Base-by-base conservation (phyloP, 2,113 vertebrate genomes). In the Barnardius zonarius region DNA sequence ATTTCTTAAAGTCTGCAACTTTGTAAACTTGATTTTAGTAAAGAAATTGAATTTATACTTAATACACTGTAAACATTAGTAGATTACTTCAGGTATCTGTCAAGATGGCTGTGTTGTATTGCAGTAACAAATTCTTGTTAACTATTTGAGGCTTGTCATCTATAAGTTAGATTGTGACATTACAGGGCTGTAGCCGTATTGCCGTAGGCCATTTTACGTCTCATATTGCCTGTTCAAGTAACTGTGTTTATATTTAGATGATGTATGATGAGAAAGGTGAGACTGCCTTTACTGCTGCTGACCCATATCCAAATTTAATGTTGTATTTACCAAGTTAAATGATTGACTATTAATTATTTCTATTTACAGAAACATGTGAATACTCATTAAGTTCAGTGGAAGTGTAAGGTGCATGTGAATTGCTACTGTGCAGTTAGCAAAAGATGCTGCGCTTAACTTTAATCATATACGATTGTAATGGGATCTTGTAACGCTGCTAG, bases 291-390 rank as follows among this genome's bases (percentile, higher is more conserved):
- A 55, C 54, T 91, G 85, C 92, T 88, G 20, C 92, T 96, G 96
- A 96, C 97, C 96, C 94, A 75, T 76, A 87, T 97, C 97, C 94
- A 92, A 91, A 68, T 95, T 93, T 95, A 94, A 93, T 92, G 90
- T 76, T 83, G 72, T 49, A 23, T 82, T 95, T 95, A 83, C 89
- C 86, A 86, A 96, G 93, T 84, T 91, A 95, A 96, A 90, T 83
- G 68, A 35, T 92, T 49, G 76, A 28, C 82, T 79, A 39, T 91
- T 96, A 86, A 90, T 90, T 94, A 92, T 85, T 87, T 97, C 93
- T 97, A 81, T 90, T 96, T 97, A 75, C 78, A 93, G 95, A 91
- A 90, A 78, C 84, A 43, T 54, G 87, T 64, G 86, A 91, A 90
- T 78, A 48, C 64, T 92, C 61, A 51, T 41, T 94, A 70, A 57